Conservation (phyloP, 2,113 vertebrate genomes). For the Fregata magnificens region DNA sequence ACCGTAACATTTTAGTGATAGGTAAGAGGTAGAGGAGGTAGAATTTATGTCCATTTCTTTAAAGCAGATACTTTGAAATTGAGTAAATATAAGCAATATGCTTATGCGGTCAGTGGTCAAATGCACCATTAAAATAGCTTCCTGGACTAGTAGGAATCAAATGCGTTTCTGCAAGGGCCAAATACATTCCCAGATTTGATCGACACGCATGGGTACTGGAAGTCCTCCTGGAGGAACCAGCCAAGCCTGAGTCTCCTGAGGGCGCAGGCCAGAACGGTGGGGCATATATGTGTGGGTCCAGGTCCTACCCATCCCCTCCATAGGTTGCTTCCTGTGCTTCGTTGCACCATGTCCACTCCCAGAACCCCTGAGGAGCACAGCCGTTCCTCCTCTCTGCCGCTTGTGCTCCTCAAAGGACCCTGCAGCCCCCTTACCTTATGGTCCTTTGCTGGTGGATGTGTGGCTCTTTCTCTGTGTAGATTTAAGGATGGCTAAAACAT, state of each 20-base stretch:
- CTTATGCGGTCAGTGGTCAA: neutral
- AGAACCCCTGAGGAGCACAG: neutral
- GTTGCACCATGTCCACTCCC: accelerated
- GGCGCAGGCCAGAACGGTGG: accelerated
- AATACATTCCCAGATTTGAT: neutral
- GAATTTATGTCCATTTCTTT: neutral
- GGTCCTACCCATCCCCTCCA: neutral
- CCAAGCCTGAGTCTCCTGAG: neutral
- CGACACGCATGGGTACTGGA: accelerated
- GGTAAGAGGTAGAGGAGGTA: neutral
- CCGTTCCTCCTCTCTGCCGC: neutral
- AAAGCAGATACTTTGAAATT: neutral
- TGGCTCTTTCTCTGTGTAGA: neutral
- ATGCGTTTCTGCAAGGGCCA: neutral
- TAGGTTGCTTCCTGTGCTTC: neutral
- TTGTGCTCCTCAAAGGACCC: accelerated
- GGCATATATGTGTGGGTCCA: accelerated
- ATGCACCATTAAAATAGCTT: neutral
- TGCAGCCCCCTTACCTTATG: neutral
- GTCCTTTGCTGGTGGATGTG: neutral
- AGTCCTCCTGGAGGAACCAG: neutral
- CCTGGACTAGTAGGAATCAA: neutral
- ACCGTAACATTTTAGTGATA: neutral
- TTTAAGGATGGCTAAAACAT: neutral
- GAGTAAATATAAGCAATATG: neutral